Conservation (phyloP, 1,140 invertebrate species). For the Drosophila tani region DNA sequence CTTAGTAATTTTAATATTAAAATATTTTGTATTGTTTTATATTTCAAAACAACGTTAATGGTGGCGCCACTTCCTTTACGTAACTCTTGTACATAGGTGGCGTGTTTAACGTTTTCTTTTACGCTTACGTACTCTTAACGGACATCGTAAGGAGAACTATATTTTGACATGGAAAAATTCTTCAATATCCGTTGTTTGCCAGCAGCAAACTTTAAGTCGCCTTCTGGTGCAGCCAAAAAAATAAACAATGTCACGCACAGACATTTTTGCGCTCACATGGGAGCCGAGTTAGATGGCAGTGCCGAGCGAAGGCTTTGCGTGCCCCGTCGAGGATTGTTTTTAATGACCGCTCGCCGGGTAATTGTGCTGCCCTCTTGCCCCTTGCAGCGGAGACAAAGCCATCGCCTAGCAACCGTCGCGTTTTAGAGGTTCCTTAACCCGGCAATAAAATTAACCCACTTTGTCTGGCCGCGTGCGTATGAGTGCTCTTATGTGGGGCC, state of each 20-base stretch:
- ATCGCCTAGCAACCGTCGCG: conserved; percentile 47
- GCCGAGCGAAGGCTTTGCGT: conserved; percentile 54
- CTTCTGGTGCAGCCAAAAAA: conserved; percentile 20
- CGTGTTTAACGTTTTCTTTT: conserved; percentile 7
- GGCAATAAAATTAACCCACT: conserved; percentile 59
- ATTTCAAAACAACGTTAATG: background rate
- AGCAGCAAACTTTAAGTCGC: background rate
- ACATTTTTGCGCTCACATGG: conserved; percentile 25
- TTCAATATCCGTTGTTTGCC: background rate
- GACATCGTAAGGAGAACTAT: conserved; percentile 1
- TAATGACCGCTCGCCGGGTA: conserved; percentile 53
- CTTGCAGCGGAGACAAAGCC: conserved; percentile 28
- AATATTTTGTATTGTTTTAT: too few relatives aligned
- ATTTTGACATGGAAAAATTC: background rate
- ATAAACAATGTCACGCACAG: conserved; percentile 36
- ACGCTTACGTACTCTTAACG: background rate
- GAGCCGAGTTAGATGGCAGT: conserved; percentile 18
- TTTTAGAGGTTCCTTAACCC: conserved; percentile 61
- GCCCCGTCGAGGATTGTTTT: conserved; percentile 56
- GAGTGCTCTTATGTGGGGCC: conserved; percentile 8
- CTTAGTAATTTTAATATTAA: background rate
- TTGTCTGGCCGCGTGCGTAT: conserved; percentile 34
- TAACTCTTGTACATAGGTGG: background rate
- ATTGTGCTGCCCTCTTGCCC: conserved; percentile 45
- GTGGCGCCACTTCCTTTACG: background rate